Conservation (phyloP, 2,888 invertebrate genomes). For the Azorinus chamasolen region DNA sequence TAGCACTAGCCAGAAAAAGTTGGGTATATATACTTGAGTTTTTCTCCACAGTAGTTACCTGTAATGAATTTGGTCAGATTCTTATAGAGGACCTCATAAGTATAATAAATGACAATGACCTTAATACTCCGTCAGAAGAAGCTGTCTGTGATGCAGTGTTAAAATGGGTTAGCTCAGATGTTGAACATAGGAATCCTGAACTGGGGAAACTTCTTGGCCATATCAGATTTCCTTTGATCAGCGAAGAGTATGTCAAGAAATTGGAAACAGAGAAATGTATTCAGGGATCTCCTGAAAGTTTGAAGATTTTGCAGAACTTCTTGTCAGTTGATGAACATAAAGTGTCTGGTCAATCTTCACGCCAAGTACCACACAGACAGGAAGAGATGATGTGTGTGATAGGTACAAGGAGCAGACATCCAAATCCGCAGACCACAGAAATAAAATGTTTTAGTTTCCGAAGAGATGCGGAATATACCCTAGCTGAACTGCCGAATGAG, state of each 20-base stretch:
- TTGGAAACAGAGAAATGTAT: constrained; percentile 38
- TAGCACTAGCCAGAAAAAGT: constrained; percentile 90
- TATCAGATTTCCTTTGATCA: constrained; percentile 64
- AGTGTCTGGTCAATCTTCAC: constrained; percentile 11
- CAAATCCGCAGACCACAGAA: constrained; percentile 69
- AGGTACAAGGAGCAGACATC: constrained; percentile 68
- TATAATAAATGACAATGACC: constrained; percentile 92
- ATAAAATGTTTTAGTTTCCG: constrained; percentile 70
- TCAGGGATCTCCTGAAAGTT: not conserved
- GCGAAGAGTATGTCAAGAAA: constrained; percentile 61
- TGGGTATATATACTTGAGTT: constrained; percentile 90
- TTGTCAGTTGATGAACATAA: not conserved
- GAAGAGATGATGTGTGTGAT: constrained; percentile 71
- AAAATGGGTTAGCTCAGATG: constrained; percentile 90
- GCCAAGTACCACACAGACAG: constrained; percentile 57
- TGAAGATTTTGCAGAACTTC: constrained; percentile 6
- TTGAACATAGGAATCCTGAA: constrained; percentile 83
- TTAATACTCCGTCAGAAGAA: constrained; percentile 95
- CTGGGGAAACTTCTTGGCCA: constrained; percentile 55
- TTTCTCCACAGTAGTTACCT: constrained; percentile 64
- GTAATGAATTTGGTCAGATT: constrained; percentile 87
- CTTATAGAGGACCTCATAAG: constrained; percentile 91
- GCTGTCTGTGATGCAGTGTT: constrained; percentile 91
- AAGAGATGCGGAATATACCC: constrained; percentile 62
- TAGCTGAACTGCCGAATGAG: constrained; percentile 65